Conservation (phyloP, 1,140 invertebrate species). For the Phymastichus coffea region DNA sequence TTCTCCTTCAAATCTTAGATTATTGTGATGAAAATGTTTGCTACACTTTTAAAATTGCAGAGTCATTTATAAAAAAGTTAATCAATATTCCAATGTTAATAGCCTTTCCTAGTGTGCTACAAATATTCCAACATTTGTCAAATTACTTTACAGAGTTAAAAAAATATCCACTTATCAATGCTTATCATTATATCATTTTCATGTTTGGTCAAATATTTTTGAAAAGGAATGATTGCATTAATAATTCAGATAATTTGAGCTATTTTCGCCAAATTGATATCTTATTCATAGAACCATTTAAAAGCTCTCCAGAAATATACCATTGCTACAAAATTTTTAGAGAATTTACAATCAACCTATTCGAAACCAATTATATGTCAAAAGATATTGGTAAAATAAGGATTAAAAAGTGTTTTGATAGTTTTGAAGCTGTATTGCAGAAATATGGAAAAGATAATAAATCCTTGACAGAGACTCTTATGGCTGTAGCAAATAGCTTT, state of each 20-base stretch:
- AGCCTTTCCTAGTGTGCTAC: not conserved
- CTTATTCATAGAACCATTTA: constrained; percentile 21
- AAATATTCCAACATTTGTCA: constrained; percentile 3
- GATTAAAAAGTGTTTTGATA: constrained; percentile 20
- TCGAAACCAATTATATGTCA: constrained; percentile 28
- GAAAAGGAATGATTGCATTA: constrained; percentile 23
- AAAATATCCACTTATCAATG: not conserved
- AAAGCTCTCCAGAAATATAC: constrained; percentile 18
- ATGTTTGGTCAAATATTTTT: constrained; percentile 15
- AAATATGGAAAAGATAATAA: constrained; percentile 23
- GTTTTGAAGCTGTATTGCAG: constrained; percentile 8
- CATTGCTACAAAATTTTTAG: constrained; percentile 33
- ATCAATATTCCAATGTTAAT: not conserved
- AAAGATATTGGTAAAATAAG: constrained; percentile 15
- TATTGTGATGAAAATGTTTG: constrained; percentile 7
- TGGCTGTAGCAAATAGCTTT: constrained; percentile 21
- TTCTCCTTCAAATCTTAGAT: constrained; percentile 13
- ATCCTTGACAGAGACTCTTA: constrained; percentile 20
- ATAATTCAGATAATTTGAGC: constrained; percentile 10
- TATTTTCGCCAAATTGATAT: constrained; percentile 11
- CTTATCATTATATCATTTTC: constrained; percentile 6
- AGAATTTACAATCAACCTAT: constrained; percentile 29
- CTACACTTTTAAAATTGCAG: constrained; percentile 1
- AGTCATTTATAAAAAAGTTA: constrained; percentile 14
- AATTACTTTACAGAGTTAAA: constrained; percentile 8